These are phyloP conservation scores for Procambarus clarkii DNA, from an alignment of 1,140 invertebrate genomes.

Conservation along the genomic window DNA sequence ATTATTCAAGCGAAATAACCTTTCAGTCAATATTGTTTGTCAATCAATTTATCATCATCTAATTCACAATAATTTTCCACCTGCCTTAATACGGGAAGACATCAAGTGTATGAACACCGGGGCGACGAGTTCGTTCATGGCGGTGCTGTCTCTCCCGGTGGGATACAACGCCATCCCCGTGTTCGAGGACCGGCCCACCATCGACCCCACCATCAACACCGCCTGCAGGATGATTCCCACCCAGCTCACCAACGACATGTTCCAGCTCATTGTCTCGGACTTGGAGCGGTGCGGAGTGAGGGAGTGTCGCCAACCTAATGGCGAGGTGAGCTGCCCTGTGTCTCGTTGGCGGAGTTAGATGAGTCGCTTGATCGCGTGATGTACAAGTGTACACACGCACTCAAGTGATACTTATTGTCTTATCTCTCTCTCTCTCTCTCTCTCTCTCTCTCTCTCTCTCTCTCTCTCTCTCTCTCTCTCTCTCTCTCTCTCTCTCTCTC, in stretches of 20 bases:
- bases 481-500: too few species aligned
- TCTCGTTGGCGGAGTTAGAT: too few species aligned
- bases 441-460: too few species aligned
- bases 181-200: constrained; percentile 58
- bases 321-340: constrained; percentile 21
- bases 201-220: constrained; percentile 66
- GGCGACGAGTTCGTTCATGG: constrained; percentile 56
- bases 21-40: too few species aligned
- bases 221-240: constrained; percentile 65
- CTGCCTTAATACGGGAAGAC: constrained; percentile 16
- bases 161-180: constrained; percentile 59
- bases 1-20: neutral
- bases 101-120: constrained; percentile 65
- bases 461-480: too few species aligned
- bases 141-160: constrained; percentile 43
- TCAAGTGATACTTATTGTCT: too few species aligned
- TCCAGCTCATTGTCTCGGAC: constrained; percentile 61
- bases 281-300: constrained; percentile 71
- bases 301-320: constrained; percentile 55
- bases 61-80: too few species aligned
- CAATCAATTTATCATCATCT: too few species aligned
- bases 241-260: constrained; percentile 60
- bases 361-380: too few species aligned
- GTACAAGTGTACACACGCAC: too few species aligned
- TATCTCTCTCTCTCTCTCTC: too few species aligned